Evolutionary conservation across 2,113 vertebrate genomes (phyloP), one percentile per base, ranked within the genome.

Genomic region (Pollimyrus isidori): DNA sequence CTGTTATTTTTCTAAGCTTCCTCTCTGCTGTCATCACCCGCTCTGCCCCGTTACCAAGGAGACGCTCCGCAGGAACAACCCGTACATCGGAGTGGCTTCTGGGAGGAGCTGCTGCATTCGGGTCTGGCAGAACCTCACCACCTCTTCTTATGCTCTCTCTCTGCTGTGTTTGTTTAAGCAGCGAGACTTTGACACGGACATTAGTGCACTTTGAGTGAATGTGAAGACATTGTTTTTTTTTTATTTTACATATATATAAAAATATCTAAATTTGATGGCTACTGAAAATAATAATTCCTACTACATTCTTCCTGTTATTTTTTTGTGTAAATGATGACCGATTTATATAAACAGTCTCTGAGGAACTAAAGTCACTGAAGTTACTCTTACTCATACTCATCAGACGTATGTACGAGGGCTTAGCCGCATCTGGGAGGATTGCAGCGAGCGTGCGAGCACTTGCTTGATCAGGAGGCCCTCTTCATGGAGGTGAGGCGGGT

Each of bases 401-500:
- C 49, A 56, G 50, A 89, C 15, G 23, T 23, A n/a, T 58, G n/a
- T 83, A 26, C 17, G 42, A 3, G 88, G 56, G 3, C 45, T 9
- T 21, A 46, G 73, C 21, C 23, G 50, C 88, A 84, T 86, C 49
- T 90, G 88, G 87, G 65, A 4, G 62, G n/a, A 88, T 0, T 7
- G 73, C 88, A 88, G 89, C 91, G 91, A 89, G 91, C 52, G 30
- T 89, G 91, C 86, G 58, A 73, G 69, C 89, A 49, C 89, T 90
- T 89, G 89, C 90, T 85, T 86, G 89, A 89, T 89, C 91, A 90
- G 89, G 89, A 65, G 92, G 91, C 89, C 35, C 76, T 91, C 76
- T 86, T 89, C 80, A 52, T 52, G 56, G 89, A 92, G 95, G 94
- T 93, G 92, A 94, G 91, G 92, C 92, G 91, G 91, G 89, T n/a